Base-by-base conservation (phyloP, 2,797 vertebrate genomes). In the Otus scops region DNA sequence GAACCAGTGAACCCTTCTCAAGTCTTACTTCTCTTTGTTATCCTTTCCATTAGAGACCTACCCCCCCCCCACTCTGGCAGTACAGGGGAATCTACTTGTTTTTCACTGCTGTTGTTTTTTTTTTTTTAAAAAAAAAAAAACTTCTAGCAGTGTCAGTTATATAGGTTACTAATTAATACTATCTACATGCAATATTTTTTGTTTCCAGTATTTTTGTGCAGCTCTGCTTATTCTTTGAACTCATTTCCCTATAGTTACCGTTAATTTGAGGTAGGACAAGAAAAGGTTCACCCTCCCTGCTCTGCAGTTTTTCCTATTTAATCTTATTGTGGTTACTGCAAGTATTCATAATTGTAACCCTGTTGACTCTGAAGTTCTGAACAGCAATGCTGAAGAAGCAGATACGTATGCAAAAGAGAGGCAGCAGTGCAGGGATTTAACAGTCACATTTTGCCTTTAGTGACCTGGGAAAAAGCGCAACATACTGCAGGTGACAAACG, bases 401-500 rank as follows among this genome's bases (percentile, higher is more conserved):
- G 36, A 47, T 32, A 63, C 2, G 16, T 23, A 47, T 3, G 18
- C 67, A 73, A 3, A 71, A 59, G 24, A 71, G 86, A 70, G 48
- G 51, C 60, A 65, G 61, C 27, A 47, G 30, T 2, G 2, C n/a
- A 48, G 34, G 7, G 51, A 56, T 54, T 73, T 26, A 10, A 27
- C 16, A 2, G 51, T 1, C 79, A 38, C 38, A 19, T 53, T 54
- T 20, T 38, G 50, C 77, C 36, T 70, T 63, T 18, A 57, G 39
- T 45, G 77, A 64, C 36, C 70, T 6, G 26, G 70, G 38, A 91
- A 63, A 56, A 70, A 68, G 70, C 2, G 1, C 34, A 73, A 70
- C 74, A 47, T 13, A 9, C 36, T 15, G 64, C 70, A 32, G 68
- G 60, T 77, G 91, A 97, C 53, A 92, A 95, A 91, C 28, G 50